Evolutionary conservation across 2,797 vertebrate genomes (phyloP), one percentile per base, ranked within the genome.

Genomic region (Tarsius wallacei): DNA sequence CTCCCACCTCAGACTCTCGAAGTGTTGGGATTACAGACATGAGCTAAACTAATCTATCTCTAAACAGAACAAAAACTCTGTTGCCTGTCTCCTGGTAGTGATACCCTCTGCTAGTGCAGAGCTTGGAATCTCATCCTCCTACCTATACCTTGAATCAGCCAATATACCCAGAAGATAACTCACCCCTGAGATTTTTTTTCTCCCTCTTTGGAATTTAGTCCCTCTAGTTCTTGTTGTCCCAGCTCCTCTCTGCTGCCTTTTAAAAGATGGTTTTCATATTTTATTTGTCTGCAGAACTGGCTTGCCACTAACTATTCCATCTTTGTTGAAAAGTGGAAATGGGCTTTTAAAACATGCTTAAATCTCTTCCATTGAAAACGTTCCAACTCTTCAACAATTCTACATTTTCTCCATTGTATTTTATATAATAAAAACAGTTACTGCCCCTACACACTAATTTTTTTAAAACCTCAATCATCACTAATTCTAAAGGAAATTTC

Each of bases 401-500:
- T 81, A 1, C 7, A 14, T 80, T 16, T 88, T 59, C 26, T 86
- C 4, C n/a, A 88, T 95, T 9, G 59, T 95, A 83, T 33, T 81
- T 81, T 47, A 7, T 59, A 55, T 66, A 73, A 80, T 36, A n/a
- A 42, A 77, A 89, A 84, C 16, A 83, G 10, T 61, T 93, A 88
- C 76, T 90, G 28, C 49, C 28, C 93, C 55, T 70, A 19, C 19
- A 49, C 7, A 36, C 47, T 90, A 21, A 57, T 70, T 42, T 97
- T 70, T 57, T 78, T 78, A 13, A 33, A 47, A 33, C 47, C 66
- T 90, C 53, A 31, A 1, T 66, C n/a, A 28, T 74, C 55, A 73
- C 73, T 88, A 85, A 91, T 68, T 96, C 55, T 47, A 89, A 28
- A 96, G 57, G 16, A 42, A 33, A 51, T 93, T 96, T 84, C 71